Evolutionary conservation across 2,113 vertebrate genomes (phyloP), one percentile per base, ranked within the genome.

Genomic region (Penelope pileata): DNA sequence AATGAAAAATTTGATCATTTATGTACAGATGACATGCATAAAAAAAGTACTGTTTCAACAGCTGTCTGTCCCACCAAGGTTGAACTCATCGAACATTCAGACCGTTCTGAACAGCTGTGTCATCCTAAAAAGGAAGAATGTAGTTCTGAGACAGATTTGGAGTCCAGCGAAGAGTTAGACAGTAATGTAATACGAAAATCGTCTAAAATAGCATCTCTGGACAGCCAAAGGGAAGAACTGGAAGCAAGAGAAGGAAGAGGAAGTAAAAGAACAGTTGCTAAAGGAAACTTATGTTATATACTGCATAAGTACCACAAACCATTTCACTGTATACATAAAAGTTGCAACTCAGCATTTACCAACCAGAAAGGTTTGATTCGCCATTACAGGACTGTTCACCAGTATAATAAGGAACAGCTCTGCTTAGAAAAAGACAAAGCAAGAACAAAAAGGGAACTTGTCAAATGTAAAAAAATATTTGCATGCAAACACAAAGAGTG

Each of bases 251-350:
- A 99, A 73, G 98, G 98, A 54, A 98, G 99, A 97, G 98, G 98
- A 56, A 99, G 98, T 73, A 98, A 98, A 90, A 98, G 99, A 91
- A 97, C 99, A 86, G 98, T 99, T 82, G 97, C 98, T 82, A 99
- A 99, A 98, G 97, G 98, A 93, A 99, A 99, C 79, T 95, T 99
- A 30, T 99, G 99, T 95, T 99, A 99, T 66, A 99, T 99, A 93
- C 95, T 99, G 75, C 98, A 98, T 93, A 99, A 99, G 67, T 99
- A 99, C 95, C 99, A 99, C 94, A 99, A 99, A 96, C 99, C 99
- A 43, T 99, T 99, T 98, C 98, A 99, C 86, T 99, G 99, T 93
- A 98, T 99, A 45, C 99, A 99, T 90, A 99, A 99, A 97, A 98
- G 98, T 88, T 99, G 99, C 90, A 98, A 98, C 48, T 98, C 99